Evolutionary conservation across 1,140 invertebrate species (phyloP).

Genomic region (Drosophila neocordata): DNA sequence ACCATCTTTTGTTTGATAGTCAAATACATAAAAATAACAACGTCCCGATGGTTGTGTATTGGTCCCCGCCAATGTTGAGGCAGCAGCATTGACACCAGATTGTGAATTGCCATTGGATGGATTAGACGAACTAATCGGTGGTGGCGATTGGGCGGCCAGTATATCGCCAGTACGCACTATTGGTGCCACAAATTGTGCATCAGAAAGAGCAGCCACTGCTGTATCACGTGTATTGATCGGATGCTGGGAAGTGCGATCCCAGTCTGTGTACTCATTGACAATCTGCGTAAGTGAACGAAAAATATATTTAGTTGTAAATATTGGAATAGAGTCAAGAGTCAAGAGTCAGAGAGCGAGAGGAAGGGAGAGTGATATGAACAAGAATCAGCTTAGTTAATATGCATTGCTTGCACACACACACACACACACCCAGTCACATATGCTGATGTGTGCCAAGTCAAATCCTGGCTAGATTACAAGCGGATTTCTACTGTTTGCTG

Average conservation of each 20-base stretch:
- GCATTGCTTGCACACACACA: constrained; percentile 3
- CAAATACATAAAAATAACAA: constrained; percentile 96
- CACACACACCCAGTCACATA: background rate
- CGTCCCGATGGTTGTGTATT: constrained; percentile 85
- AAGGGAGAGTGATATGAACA: background rate
- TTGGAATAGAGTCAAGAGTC: background rate
- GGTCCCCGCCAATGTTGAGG: constrained; percentile 45
- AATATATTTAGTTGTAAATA: constrained; percentile 25
- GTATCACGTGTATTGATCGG: constrained; percentile 96
- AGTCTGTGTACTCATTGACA: constrained; percentile 98
- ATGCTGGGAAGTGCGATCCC: constrained; percentile 95
- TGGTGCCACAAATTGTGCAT: constrained; percentile 95
- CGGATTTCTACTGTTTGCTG: constrained; percentile 60
- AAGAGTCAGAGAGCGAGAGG: background rate
- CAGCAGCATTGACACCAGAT: constrained; percentile 64
- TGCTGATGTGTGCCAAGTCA: constrained; percentile 56
- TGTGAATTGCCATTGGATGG: constrained; percentile 42
- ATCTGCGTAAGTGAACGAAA: constrained; percentile 82
- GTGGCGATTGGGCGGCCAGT: constrained; percentile 85
- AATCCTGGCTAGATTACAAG: constrained; percentile 70
- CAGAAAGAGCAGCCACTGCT: constrained; percentile 95
- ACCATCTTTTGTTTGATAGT: constrained; percentile 95
- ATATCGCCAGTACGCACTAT: constrained; percentile 92
- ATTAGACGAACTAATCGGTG: constrained; percentile 70
- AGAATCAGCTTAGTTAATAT: constrained; percentile 8